Conservation (phyloP, 2,888 invertebrate species). For the Acronicta leporina region DNA sequence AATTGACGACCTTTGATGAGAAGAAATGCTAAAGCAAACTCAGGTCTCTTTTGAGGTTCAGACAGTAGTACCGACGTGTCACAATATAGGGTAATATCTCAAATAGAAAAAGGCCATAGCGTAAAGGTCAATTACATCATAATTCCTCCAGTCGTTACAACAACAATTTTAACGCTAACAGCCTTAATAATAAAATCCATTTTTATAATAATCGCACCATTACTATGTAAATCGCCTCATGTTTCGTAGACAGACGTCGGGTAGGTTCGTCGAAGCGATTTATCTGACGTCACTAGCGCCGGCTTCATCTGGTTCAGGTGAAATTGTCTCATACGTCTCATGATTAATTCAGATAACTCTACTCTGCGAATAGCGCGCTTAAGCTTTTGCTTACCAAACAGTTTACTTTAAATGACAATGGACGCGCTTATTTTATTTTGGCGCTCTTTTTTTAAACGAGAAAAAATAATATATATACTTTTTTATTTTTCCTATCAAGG, state of each 20-base stretch:
- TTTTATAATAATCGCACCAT: conserved; percentile 16
- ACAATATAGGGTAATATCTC: too few relatives aligned
- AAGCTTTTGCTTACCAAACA: conserved; percentile 31
- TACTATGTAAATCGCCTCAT: conserved; percentile 32
- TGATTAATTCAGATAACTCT: conserved; percentile 56
- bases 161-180: conserved; percentile 18
- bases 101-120: too few relatives aligned
- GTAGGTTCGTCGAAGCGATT: conserved; percentile 20
- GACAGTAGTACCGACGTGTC: too few relatives aligned
- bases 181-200: conserved; percentile 14
- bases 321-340: conserved; percentile 54
- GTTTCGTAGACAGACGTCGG: conserved; percentile 6
- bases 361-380: conserved; percentile 19
- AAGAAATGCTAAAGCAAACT: too few relatives aligned
- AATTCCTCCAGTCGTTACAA: conserved; percentile 3
- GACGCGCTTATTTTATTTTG: conserved; percentile 15
- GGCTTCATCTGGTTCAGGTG: conserved; percentile 47
- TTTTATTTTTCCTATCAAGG: too few relatives aligned
- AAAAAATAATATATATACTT: too few relatives aligned
- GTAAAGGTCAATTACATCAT: too few relatives aligned
- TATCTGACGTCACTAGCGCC: conserved; percentile 19
- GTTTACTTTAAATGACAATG: conserved; percentile 14
- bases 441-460: not conserved
- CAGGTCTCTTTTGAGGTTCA: too few relatives aligned
- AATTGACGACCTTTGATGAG: too few relatives aligned